A percentile compares a stretch with the other conserved stretches of the same genome.
Conservation (phyloP, 2,797 vertebrate species). For the Rhinichthys osculus region DNA sequence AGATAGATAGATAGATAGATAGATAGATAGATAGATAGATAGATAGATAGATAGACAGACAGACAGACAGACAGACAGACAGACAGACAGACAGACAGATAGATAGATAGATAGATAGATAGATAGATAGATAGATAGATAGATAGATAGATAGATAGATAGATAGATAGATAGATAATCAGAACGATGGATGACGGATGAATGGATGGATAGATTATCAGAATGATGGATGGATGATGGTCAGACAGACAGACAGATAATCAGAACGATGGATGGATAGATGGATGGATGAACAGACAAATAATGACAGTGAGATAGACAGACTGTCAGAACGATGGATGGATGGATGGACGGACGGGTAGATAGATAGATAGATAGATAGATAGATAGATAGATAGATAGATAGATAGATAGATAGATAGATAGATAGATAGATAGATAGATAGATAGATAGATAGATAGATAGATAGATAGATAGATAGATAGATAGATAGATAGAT, state of each 20-base stretch:
- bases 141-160: too few relatives aligned
- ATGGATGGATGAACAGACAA: background rate
- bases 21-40: background rate
- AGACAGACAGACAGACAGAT: background rate
- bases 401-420: background rate
- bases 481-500: too few relatives aligned
- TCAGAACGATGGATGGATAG: background rate
- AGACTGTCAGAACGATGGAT: too few relatives aligned
- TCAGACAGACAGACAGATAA: background rate
- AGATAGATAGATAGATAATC: background rate
- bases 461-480: too few relatives aligned
- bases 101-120: background rate
- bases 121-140: background rate
- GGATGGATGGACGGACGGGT: background rate
- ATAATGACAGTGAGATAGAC: accelerated
- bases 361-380: background rate
- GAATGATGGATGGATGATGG: too few relatives aligned
- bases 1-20: too few relatives aligned
- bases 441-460: background rate
- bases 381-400: background rate
- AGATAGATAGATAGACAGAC: background rate
- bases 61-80: background rate
- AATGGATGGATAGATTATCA: background rate
- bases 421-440: background rate
- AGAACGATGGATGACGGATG: background rate